Evolutionary conservation across 2,888 invertebrate genomes (phyloP).

Genomic region (Drosophila percnosoma): DNA sequence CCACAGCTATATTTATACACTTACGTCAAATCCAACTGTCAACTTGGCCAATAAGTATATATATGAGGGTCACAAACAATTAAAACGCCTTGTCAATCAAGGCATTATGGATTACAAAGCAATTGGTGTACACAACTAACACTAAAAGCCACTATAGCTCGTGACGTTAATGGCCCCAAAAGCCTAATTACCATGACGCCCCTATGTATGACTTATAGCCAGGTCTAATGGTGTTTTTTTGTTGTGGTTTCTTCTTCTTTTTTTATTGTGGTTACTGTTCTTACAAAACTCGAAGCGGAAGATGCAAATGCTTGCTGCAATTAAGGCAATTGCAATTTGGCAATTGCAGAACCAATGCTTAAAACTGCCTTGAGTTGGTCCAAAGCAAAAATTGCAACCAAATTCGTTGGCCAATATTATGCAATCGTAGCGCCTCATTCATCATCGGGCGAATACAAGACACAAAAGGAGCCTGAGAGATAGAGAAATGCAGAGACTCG

Average conservation of each 20-base stretch:
- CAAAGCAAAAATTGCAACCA: conserved; percentile 62
- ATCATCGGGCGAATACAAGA: conserved; percentile 40
- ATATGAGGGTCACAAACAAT: conserved; percentile 61
- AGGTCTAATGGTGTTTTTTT: conserved; percentile 11
- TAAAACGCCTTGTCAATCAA: conserved; percentile 75
- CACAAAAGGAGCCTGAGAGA: conserved; percentile 26
- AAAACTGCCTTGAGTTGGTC: conserved; percentile 42
- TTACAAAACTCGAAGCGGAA: conserved; percentile 60
- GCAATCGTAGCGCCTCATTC: conserved; percentile 51
- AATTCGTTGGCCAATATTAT: conserved; percentile 57
- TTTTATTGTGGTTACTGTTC: conserved; percentile 48
- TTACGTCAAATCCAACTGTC: conserved; percentile 54
- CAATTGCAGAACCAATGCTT: conserved; percentile 69
- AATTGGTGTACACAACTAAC: conserved; percentile 16
- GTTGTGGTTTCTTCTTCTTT: neutral
- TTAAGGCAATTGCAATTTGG: conserved; percentile 64
- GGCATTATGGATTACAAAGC: conserved; percentile 54
- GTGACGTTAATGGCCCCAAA: conserved; percentile 30
- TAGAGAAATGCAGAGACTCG: conserved; percentile 44
- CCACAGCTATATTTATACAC: conserved; percentile 55
- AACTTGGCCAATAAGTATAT: conserved; percentile 40
- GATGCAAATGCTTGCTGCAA: conserved; percentile 63
- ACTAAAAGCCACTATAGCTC: conserved; percentile 32
- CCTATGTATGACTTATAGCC: conserved; percentile 26
- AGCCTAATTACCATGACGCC: conserved; percentile 58